These are phyloP conservation scores for Linnaemya tessellans DNA, from an alignment of 2,888 invertebrate species.

Conservation along the genomic window DNA sequence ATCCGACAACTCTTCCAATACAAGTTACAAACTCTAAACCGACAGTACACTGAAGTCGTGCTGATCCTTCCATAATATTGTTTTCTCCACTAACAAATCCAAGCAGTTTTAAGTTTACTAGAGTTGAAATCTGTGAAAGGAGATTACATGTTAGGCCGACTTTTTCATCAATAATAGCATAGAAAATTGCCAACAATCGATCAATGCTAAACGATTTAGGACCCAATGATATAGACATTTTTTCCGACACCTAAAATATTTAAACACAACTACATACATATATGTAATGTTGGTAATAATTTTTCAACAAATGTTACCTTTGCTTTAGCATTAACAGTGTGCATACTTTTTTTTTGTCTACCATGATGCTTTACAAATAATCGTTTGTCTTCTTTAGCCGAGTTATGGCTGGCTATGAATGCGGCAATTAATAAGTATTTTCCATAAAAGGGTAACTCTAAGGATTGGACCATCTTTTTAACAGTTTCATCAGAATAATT, in stretches of 20 bases:
- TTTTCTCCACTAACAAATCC: conserved; percentile 88
- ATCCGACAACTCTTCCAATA: conserved; percentile 90
- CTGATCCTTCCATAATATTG: conserved; percentile 88
- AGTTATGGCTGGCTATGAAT: conserved; percentile 96
- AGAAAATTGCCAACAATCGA: conserved; percentile 93
- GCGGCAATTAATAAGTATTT: conserved; percentile 95
- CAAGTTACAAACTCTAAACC: conserved; percentile 91
- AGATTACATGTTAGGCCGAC: conserved; percentile 93
- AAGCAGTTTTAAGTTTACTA: conserved; percentile 92
- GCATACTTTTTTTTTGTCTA: conserved; percentile 87
- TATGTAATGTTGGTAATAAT: conserved; percentile 81
- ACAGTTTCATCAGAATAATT: conserved; percentile 79
- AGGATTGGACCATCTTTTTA: conserved; percentile 86
- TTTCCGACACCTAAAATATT: conserved; percentile 82
- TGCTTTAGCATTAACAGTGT: conserved; percentile 86
- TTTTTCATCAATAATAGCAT: conserved; percentile 92
- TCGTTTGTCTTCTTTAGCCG: conserved; percentile 93
- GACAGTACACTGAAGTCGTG: conserved; percentile 94
- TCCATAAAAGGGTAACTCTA: conserved; percentile 94
- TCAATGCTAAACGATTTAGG: conserved; percentile 93
- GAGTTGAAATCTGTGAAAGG: conserved; percentile 93
- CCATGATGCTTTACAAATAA: conserved; percentile 92
- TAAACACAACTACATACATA: conserved; percentile 84
- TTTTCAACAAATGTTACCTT: conserved; percentile 83
- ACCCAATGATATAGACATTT: conserved; percentile 88